Base-by-base conservation (phyloP, 2,888 invertebrate species). In the Conistra vaccinii region DNA sequence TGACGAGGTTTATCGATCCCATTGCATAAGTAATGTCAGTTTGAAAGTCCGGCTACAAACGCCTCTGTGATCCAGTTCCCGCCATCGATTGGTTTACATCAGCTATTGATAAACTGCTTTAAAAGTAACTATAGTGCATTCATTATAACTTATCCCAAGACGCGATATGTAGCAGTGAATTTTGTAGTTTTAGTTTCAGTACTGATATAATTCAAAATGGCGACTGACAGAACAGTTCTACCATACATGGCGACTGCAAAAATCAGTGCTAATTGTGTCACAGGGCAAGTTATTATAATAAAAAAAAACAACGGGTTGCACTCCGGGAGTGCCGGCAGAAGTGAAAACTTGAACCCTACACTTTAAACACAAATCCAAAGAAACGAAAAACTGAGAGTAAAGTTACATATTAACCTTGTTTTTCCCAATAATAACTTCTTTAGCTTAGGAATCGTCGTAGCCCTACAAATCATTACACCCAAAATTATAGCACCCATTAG, bases 21-120 rank as follows among this genome's bases (percentile, higher is more conserved):
- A 70, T 61, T 80, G 76, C 80, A 80, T 76, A 65, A 72, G 51
- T 80, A 80, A 76, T 80, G 60, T 17, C 14, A 53, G 51, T 55
- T 68, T 10, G n/a, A 60, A 53, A 67, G 45, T 55, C 58, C 70
- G 23, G 23, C 10, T 65, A 20, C n/a, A 55, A 55, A 68, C 51
- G 48, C 53, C 26, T 61, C 14, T 23, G 17, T 79, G 76, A 58
- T 58, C 57, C 26, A 80, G 29, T 80, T 70, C 20, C 29, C 35
- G 9, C 7, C 60, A 80, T 80, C 51, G 76, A 80, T 80, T 71
- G 32, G 68, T 55, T 55, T 55, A 76, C 7, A 32, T 14, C 17
- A 6, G 48, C 42, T n/a, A n/a, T 67, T 35, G 23, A 42, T 67
- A 26, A 66, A 71, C 6, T 45, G 9, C 23, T 17, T 48, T 45